Evolutionary conservation across 2,113 vertebrate genomes (phyloP).

Genomic region (Scomber scombrus): DNA sequence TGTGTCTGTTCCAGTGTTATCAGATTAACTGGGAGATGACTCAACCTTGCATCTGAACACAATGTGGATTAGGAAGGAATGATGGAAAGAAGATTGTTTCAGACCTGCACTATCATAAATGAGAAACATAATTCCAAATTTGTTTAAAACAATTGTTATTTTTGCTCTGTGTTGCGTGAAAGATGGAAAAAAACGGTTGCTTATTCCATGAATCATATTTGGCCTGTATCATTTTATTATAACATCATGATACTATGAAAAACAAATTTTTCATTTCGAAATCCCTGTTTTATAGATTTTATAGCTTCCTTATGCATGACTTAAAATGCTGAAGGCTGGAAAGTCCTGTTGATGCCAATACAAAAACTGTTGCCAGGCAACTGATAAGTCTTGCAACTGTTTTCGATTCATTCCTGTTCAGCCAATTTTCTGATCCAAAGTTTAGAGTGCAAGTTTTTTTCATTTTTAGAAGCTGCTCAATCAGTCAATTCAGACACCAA

Average conservation of each 20-base stretch:
- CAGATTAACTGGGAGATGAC: constrained; percentile 43
- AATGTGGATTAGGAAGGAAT: background rate
- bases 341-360: constrained; percentile 53
- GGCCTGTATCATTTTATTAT: background rate
- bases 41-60: constrained; percentile 25
- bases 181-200: background rate
- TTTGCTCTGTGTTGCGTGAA: background rate
- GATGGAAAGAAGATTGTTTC: background rate
- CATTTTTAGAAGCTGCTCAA: background rate
- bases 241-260: background rate
- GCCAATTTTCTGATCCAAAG: constrained; percentile 34
- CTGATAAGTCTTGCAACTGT: constrained; percentile 37
- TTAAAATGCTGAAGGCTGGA: constrained; percentile 16
- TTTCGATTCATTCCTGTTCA: constrained; percentile 44
- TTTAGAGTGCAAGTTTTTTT: constrained; percentile 22
- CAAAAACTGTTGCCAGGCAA: constrained; percentile 76
- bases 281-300: background rate
- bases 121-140: background rate
- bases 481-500: background rate
- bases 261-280: constrained; percentile 11
- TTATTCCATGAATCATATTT: background rate
- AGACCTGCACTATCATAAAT: background rate
- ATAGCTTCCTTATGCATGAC: background rate
- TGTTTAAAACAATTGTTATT: too few species aligned
- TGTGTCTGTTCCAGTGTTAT: constrained; percentile 34